These are phyloP conservation scores for Drosophila repleta DNA, from an alignment of 1,140 invertebrate species.

Conservation along the genomic window DNA sequence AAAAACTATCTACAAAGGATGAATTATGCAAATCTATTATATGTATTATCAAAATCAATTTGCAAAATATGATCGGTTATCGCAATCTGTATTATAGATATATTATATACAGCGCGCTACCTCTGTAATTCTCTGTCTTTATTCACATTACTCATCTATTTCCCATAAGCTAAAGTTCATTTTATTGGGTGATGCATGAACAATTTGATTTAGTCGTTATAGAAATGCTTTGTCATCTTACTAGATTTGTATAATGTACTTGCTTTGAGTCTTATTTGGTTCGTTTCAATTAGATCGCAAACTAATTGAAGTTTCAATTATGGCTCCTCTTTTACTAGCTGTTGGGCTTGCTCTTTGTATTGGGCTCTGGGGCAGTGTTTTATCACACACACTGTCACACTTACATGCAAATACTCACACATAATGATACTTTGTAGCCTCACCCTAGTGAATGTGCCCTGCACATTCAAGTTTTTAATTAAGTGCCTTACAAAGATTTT, in stretches of 20 bases:
- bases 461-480: constrained; percentile 77
- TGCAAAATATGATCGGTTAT: too few species aligned
- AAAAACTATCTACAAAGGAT: too few species aligned
- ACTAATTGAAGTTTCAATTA: constrained; percentile 37
- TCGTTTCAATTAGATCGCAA: constrained; percentile 1
- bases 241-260: not conserved
- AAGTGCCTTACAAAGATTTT: constrained; percentile 79
- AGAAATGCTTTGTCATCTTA: not conserved
- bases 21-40: too few species aligned
- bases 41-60: too few species aligned
- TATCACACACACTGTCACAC: constrained; percentile 12
- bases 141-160: too few species aligned
- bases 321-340: constrained; percentile 7
- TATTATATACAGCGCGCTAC: too few species aligned
- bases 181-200: not conserved
- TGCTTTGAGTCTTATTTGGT: not conserved
- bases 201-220: not conserved
- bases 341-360: constrained; percentile 15
- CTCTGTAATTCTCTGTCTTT: too few species aligned
- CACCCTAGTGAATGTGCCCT: constrained; percentile 8
- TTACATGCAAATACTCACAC: constrained; percentile 13
- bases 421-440: not conserved
- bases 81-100: too few species aligned
- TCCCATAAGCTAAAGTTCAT: too few species aligned
- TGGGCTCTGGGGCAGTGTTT: constrained; percentile 6